phyloP scores from a whole-genome alignment of 2,888 invertebrate species.

The Eupithecia dodoneata region DNA sequence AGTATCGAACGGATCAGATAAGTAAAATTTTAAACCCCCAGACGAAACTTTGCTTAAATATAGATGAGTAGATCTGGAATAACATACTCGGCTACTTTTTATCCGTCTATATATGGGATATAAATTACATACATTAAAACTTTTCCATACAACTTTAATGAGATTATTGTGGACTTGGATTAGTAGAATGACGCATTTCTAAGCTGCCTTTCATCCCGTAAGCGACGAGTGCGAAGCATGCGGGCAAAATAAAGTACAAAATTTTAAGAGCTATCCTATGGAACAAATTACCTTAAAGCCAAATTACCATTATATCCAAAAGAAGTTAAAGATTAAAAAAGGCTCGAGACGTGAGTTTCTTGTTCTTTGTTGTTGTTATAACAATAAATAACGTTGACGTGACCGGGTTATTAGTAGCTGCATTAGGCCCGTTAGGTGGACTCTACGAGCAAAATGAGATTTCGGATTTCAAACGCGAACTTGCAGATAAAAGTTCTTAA shows the following conservation, averaged over 20 bases:
- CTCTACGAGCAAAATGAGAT: conserved; percentile 62
- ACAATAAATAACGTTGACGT: conserved; percentile 81
- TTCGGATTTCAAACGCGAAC: conserved; percentile 62
- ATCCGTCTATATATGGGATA: background rate
- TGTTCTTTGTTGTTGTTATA: conserved; percentile 73
- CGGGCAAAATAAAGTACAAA: background rate
- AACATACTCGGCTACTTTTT: background rate
- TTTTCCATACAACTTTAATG: too few relatives aligned
- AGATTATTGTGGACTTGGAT: background rate
- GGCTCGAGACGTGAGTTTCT: conserved; percentile 63
- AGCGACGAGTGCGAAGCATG: background rate
- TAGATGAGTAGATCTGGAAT: background rate
- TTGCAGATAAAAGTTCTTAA: conserved; percentile 59
- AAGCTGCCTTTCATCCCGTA: background rate
- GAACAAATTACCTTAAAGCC: conserved; percentile 31
- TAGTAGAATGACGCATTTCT: background rate
- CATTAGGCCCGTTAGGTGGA: conserved; percentile 67
- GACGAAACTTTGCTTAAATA: background rate
- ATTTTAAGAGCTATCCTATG: conserved; percentile 11
- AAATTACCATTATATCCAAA: conserved; percentile 48
- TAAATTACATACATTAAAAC: background rate
- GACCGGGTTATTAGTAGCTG: conserved; percentile 79
- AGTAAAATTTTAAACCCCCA: background rate
- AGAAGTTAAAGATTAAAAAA: conserved; percentile 63
- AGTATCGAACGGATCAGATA: background rate